Percentiles rank a stretch among this genome's conserved stretches.
phyloP scores from a whole-genome alignment of 2,797 vertebrate genomes.

The Pogonophryne albipinna region DNA sequence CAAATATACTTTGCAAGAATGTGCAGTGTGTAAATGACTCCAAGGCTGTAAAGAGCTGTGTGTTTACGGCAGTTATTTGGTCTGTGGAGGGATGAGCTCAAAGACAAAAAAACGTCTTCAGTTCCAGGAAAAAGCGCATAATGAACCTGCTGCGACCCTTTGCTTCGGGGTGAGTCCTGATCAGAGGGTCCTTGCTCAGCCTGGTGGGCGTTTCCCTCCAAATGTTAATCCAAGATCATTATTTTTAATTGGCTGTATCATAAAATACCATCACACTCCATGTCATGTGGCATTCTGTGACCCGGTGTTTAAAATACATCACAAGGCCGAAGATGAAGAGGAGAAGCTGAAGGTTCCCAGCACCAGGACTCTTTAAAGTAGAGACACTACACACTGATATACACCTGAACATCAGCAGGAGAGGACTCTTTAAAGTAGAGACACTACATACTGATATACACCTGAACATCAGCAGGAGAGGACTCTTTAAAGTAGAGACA shows the following conservation, averaged over 20 bases:
- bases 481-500: too few species aligned
- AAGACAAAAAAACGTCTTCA: constrained; percentile 20
- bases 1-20: too few species aligned
- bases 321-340: constrained; percentile 14
- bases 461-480: too few species aligned
- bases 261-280: constrained; percentile 72
- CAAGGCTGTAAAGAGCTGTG: too few species aligned
- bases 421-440: too few species aligned
- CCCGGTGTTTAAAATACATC: constrained; percentile 19
- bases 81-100: constrained; percentile 22
- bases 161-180: constrained; percentile 51
- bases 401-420: too few species aligned
- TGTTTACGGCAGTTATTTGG: too few species aligned
- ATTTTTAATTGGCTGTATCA: constrained; percentile 81
- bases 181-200: constrained; percentile 41
- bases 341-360: too few species aligned
- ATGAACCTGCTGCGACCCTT: constrained; percentile 31
- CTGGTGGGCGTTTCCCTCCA: constrained; percentile 47
- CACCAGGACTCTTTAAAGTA: too few species aligned
- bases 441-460: too few species aligned
- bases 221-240: constrained; percentile 74
- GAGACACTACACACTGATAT: too few species aligned
- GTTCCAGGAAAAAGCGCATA: constrained; percentile 31
- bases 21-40: constrained; percentile 48
- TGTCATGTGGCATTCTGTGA: constrained; percentile 57